Evolutionary conservation across 2,888 invertebrate species (phyloP), one percentile per base, ranked within the genome.

Genomic region (Mantis religiosa): DNA sequence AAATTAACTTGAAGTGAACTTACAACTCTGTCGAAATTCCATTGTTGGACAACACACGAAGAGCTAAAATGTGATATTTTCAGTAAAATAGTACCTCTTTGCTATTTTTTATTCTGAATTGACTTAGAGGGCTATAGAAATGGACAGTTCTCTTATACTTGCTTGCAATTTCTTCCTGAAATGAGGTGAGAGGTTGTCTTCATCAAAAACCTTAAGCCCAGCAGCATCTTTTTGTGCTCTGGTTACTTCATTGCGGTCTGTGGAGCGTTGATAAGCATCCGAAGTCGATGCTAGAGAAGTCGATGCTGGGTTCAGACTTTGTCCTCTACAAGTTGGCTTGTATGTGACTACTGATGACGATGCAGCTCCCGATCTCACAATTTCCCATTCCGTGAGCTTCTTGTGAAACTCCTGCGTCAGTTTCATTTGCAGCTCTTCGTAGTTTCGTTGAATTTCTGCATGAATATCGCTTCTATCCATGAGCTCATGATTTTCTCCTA

Each of bases 81-180:
- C 34, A 30, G 1, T 34, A 34, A 34, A 34, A 34, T 6, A 7
- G 8, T 8, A 34, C 8, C 34, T 34, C 34, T 7, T 34, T 4
- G 8, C 8, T 34, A 6, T 7, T 7, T 4, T 34, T 8, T 8
- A 6, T 1, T 34, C 8, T 34, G 4, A 34, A 34, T 34, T 8
- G 8, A 34, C 6, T 34, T 34, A 7, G 8, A 4, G 6, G 8
- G 4, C 4, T 34, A 1, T 8, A 34, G 7, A 34, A 34, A 34
- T 34, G 7, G 34, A 1, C 34, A 34, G 6, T 8, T 34, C 41
- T 12, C 12, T 41, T 41, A 12, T 41, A 12, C 41, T 84, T 92
- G 98, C 98, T 91, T 96, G 96, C 47, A 98, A 93, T 92, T 98
- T 98, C 92, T 97, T 97, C 87, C 96, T 95, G 92, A 97, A 97